These are phyloP conservation scores for Drosophila basisetae DNA, from an alignment of 2,888 invertebrate genomes.

Conservation along the genomic window DNA sequence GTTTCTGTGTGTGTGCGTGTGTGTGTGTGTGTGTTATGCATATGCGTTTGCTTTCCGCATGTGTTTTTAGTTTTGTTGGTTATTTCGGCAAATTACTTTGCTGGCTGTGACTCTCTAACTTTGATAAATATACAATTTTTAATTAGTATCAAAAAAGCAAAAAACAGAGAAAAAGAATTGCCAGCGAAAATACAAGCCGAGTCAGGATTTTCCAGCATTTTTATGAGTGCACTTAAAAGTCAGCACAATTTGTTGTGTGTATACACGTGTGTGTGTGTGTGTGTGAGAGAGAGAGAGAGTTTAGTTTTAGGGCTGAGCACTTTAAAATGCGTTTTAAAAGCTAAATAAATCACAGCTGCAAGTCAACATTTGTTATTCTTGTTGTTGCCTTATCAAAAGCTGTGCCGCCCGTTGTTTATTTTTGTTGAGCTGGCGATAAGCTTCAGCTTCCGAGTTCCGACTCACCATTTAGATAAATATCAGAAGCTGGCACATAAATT, in stretches of 20 bases:
- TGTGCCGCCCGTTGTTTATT: conserved; percentile 22
- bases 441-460: conserved; percentile 28
- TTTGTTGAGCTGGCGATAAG: conserved; percentile 58
- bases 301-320: conserved; percentile 34
- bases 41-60: conserved; percentile 42
- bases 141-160: conserved; percentile 64
- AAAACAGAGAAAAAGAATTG: conserved; percentile 8
- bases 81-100: conserved; percentile 66
- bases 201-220: conserved; percentile 19
- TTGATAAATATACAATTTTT: conserved; percentile 77
- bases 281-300: background rate
- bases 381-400: conserved; percentile 62
- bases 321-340: conserved; percentile 61
- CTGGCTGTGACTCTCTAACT: conserved; percentile 54
- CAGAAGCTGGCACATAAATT: conserved; percentile 66
- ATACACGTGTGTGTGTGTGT: background rate
- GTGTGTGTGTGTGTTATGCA: conserved; percentile 18
- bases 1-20: conserved; percentile 4
- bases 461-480: conserved; percentile 56
- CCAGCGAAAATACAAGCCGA: conserved; percentile 38
- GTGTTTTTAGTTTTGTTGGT: conserved; percentile 60
- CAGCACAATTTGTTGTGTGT: conserved; percentile 46
- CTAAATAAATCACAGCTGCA: conserved; percentile 69
- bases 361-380: conserved; percentile 37
- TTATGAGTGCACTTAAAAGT: conserved; percentile 53